Conservation (phyloP, 2,113 vertebrate species). For the Tonatia bakeri region DNA sequence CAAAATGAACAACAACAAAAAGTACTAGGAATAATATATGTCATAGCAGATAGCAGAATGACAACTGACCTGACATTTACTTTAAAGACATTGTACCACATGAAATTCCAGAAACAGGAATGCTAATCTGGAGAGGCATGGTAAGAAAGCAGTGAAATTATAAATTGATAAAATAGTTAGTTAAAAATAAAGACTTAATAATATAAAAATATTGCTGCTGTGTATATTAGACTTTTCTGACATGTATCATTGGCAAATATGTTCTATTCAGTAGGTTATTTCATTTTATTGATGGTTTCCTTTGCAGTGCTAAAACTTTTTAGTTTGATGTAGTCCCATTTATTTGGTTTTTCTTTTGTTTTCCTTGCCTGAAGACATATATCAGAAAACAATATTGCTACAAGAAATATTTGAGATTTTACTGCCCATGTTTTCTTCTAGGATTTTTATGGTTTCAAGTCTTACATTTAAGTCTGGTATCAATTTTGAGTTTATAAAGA, state of each 20-base stretch:
- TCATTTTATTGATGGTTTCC: background rate
- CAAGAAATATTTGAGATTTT: background rate
- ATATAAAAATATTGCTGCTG: background rate
- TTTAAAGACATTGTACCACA: background rate
- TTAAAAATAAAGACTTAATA: background rate
- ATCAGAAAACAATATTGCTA: background rate
- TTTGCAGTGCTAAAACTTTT: background rate
- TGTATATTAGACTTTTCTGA: background rate
- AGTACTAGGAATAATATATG: background rate
- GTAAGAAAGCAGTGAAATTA: background rate
- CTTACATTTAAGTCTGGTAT: background rate
- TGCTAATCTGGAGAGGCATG: background rate
- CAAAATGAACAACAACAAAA: background rate
- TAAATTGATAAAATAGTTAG: background rate
- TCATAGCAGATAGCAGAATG: background rate
- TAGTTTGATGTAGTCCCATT: background rate
- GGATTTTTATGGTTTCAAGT: background rate
- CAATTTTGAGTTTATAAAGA: background rate
- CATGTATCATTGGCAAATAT: background rate
- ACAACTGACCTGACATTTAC: background rate
- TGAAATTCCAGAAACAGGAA: background rate
- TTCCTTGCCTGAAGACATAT: background rate
- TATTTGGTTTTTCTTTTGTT: background rate
- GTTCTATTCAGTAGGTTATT: background rate
- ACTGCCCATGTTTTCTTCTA: background rate